Evolutionary conservation across 30 jellyfish, hydroid and myxozoan species (phyloP).

Genomic region (Clytia hemisphaerica): DNA sequence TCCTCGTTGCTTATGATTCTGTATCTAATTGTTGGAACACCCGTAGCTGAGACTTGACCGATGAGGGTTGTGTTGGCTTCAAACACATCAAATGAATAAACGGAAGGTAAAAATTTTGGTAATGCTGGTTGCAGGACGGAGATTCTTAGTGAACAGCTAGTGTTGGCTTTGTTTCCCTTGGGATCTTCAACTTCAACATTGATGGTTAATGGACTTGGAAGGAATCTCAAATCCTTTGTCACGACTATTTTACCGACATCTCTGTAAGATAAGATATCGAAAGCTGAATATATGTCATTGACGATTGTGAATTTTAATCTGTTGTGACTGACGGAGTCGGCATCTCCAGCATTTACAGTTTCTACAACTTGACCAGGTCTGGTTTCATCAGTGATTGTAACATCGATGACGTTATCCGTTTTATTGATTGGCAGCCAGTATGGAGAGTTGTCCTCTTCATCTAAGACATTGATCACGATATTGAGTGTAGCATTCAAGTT

Average conservation of each 20-base stretch:
- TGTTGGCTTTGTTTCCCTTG: background rate
- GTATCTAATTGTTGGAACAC: too few species aligned
- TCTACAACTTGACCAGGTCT: conserved; percentile 16
- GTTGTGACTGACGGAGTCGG: conserved; percentile 30
- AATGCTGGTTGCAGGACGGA: background rate
- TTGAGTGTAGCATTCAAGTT: conserved; percentile 19
- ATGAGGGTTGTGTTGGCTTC: too few species aligned
- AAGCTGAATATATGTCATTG: background rate
- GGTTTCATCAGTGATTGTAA: background rate
- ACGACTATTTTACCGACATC: conserved; percentile 23
- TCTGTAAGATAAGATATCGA: background rate
- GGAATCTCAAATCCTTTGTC: background rate
- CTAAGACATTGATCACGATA: conserved; percentile 51
- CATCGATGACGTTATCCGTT: too few species aligned
- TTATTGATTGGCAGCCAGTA: conserved; percentile 3
- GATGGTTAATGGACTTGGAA: background rate
- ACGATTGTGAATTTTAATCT: background rate
- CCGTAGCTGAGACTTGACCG: too few species aligned
- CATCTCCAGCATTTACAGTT: conserved; percentile 17
- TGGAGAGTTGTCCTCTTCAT: conserved; percentile 81
- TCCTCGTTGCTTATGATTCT: too few species aligned
- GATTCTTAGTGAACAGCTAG: background rate
- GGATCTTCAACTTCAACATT: background rate
- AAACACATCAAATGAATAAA: too few species aligned
- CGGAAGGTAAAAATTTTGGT: conserved; percentile 6